These are phyloP conservation scores for Xanthorhoe designata DNA, from an alignment of 2,888 invertebrate genomes.

Conservation along the genomic window DNA sequence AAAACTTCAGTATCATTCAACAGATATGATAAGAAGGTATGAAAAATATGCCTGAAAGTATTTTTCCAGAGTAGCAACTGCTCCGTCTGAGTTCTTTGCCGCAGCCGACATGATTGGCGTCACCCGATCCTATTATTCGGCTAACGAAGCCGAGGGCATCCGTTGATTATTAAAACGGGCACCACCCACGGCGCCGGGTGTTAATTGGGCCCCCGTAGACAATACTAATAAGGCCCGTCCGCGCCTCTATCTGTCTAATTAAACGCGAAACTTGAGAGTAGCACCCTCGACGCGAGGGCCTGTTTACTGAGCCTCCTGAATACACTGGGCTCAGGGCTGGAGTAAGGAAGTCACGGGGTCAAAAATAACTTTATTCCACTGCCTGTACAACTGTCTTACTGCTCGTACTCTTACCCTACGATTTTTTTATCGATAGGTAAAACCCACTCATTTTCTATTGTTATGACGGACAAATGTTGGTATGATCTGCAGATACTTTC, in stretches of 20 bases:
- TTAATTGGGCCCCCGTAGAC: slow-evolving; percentile 86
- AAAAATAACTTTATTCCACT: not conserved
- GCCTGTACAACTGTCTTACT: not conserved
- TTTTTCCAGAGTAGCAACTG: not conserved
- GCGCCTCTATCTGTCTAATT: slow-evolving; percentile 85
- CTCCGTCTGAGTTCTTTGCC: slow-evolving; percentile 1
- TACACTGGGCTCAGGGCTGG: slow-evolving; percentile 61
- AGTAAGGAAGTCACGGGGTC: slow-evolving; percentile 6
- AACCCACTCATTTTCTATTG: not conserved
- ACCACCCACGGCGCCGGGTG: slow-evolving; percentile 78
- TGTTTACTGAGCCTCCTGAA: slow-evolving; percentile 79
- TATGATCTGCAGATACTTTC: no score
- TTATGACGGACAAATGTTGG: no score
- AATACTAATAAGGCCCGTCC: slow-evolving; percentile 86
- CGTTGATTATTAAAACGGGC: slow-evolving; percentile 84
- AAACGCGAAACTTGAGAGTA: slow-evolving; percentile 85
- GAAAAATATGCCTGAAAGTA: not conserved
- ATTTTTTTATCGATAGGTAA: not conserved
- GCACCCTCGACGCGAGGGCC: slow-evolving; percentile 82
- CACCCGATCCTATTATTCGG: slow-evolving; percentile 80
- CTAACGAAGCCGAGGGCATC: slow-evolving; percentile 82
- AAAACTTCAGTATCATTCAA: no score
- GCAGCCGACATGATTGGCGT: slow-evolving; percentile 44
- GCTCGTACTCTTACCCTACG: not conserved
- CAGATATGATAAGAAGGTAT: no score